Base-by-base conservation (phyloP, 2,797 vertebrate species). In the Scolopax rusticola region DNA sequence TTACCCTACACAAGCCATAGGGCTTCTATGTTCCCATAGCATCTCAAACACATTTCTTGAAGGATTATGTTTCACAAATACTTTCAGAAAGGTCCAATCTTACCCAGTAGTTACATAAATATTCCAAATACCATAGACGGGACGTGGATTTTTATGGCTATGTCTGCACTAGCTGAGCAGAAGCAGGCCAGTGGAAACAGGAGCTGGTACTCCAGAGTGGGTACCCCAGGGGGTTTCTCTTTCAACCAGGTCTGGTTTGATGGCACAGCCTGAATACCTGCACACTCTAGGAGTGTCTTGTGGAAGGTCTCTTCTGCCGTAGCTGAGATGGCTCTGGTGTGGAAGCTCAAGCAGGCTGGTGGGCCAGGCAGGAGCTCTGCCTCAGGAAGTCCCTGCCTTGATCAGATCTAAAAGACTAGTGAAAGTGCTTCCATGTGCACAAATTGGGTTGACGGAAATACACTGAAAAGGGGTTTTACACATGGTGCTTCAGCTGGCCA, bases 291-390 rank as follows among this genome's bases (percentile, higher is more conserved):
- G 77, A 76, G 9, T 33, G 53, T 40, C 45, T 87, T 0, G 0
- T 40, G 60, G 70, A 59, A 12, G 30, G 30, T 12, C 45, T 70
- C 38, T 69, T 67, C 45, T 81, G 24, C 28, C 0, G 0, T 15
- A 70, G 59, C 41, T 27, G 48, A 40, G 36, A 27, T 4, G 8
- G 24, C 71, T 65, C 21, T 0, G 0, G 8, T 15, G 15, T 68
- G 50, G 24, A 30, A 23, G 57, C 15, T 17, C 53, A 33, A n/a
- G 48, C 47, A 77, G 84, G 56, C 81, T 89, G 74, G 61, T 50
- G 57, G 43, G 28, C 19, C 12, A 28, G 41, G 20, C 48, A 60
- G 74, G 32, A 87, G 30, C 36, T 89, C 36, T 45, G 57, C 67
- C 63, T 75, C 70, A 8, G 12, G 23, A n/a, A 48, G 6, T 48